These are phyloP conservation scores for Dendrolimus pini DNA, from an alignment of 2,888 invertebrate species.

Conservation along the genomic window DNA sequence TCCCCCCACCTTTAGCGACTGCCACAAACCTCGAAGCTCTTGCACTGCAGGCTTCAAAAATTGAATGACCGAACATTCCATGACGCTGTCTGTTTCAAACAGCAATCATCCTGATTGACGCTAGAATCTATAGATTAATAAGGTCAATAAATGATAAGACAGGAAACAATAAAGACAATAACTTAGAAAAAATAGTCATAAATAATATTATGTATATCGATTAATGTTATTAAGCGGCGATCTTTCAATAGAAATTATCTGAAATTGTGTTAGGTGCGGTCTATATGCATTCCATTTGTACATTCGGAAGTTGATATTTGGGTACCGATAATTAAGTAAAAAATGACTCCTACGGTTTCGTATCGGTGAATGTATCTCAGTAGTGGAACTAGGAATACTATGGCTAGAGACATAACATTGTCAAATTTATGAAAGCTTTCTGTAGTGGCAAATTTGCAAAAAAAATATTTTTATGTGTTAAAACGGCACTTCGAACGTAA, in stretches of 20 bases:
- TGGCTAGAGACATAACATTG: no score
- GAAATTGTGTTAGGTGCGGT: no score
- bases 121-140: background rate
- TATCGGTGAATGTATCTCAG: no score
- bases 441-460: no score
- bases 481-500: no score
- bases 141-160: background rate
- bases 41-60: constrained; percentile 22
- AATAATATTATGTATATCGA: background rate
- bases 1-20: constrained; percentile 14
- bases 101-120: background rate
- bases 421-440: no score
- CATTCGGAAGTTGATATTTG: background rate
- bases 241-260: background rate
- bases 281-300: background rate
- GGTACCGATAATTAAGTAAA: no score
- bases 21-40: constrained; percentile 16
- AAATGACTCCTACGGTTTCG: no score
- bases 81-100: background rate
- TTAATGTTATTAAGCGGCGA: background rate
- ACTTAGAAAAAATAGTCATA: background rate
- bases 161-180: background rate
- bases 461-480: no score
- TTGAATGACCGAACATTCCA: constrained; percentile 15
- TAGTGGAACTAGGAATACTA: no score